Percentiles rank a stretch among this genome's conserved stretches.
Conservation (phyloP, 2,888 invertebrate genomes). For the Taenaris catops region DNA sequence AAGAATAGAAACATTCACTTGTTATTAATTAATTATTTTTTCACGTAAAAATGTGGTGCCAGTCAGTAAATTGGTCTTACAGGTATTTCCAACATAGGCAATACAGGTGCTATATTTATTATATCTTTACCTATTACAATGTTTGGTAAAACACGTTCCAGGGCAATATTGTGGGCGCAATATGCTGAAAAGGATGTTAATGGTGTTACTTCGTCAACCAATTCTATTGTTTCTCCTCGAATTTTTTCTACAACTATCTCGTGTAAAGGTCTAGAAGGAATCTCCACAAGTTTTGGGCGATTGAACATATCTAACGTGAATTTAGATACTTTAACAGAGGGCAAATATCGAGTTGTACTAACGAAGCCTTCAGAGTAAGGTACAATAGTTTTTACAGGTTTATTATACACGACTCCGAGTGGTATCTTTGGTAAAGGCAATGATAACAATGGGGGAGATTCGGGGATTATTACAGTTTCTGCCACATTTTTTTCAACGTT, state of each 20-base stretch:
- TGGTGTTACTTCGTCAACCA: conserved; percentile 2
- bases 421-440: conserved; percentile 11
- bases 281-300: neutral
- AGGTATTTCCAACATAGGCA: conserved; percentile 7
- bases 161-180: conserved; percentile 13
- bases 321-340: conserved; percentile 7
- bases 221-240: neutral
- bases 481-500: neutral
- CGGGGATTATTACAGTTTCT: neutral
- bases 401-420: conserved; percentile 2
- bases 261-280: neutral
- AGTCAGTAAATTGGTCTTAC: conserved; percentile 9
- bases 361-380: conserved; percentile 6
- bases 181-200: conserved; percentile 12
- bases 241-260: conserved; percentile 4
- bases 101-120: conserved; percentile 1
- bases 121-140: conserved; percentile 2
- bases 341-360: conserved; percentile 13
- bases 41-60: neutral
- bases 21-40: too few relatives aligned
- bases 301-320: conserved; percentile 1
- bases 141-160: conserved; percentile 13
- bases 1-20: too few relatives aligned
- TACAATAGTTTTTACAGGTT: conserved; percentile 7
- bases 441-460: neutral